A percentile compares a stretch with the other conserved stretches of the same genome.
phyloP scores from a whole-genome alignment of 2,797 vertebrate species.

The Microctenopoma lineatum region DNA sequence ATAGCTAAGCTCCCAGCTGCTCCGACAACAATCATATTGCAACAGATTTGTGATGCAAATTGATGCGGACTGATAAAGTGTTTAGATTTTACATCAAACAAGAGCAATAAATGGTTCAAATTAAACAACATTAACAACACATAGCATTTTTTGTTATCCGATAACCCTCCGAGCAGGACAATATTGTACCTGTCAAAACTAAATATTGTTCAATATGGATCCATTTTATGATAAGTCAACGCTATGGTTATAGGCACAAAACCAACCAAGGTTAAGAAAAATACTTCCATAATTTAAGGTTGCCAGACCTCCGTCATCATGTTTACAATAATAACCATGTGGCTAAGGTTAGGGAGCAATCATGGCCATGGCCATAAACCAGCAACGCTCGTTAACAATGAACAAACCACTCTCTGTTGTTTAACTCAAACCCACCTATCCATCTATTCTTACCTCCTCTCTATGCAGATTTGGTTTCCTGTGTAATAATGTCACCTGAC shows the following conservation, averaged over 20 bases:
- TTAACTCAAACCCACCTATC: background rate
- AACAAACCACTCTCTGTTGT: background rate
- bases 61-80: background rate
- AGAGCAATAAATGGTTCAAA: background rate
- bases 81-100: background rate
- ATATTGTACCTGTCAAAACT: background rate
- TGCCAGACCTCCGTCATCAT: background rate
- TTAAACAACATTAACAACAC: no score
- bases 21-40: background rate
- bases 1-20: background rate
- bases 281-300: background rate
- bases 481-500: background rate
- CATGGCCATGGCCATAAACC: background rate
- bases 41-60: conserved; percentile 1
- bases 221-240: background rate
- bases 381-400: background rate
- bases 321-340: background rate
- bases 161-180: background rate
- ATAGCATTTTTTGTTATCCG: background rate
- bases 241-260: background rate
- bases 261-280: background rate
- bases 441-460: background rate
- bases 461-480: background rate
- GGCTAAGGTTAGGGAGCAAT: background rate
- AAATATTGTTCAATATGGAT: background rate